A percentile compares a stretch with the other conserved stretches of the same genome.
These are phyloP conservation scores for Poeciliopsis occidentalis DNA, from an alignment of 2,113 vertebrate genomes.

Conservation along the genomic window DNA sequence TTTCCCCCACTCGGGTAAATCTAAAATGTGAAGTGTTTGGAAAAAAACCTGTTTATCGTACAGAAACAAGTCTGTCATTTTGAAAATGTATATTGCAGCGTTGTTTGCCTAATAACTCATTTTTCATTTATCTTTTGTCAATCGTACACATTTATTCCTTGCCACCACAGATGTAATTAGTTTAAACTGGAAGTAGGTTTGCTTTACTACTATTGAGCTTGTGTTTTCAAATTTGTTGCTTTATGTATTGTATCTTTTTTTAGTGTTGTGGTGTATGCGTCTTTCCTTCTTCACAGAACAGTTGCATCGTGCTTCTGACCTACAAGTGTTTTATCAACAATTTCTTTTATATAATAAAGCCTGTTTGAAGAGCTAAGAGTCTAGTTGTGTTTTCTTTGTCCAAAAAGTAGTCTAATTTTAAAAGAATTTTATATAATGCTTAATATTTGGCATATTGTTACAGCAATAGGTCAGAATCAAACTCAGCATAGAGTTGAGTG, in stretches of 20 bases:
- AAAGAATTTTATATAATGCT: too few relatives aligned
- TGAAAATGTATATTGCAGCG: constrained; percentile 40
- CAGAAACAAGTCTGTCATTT: constrained; percentile 12
- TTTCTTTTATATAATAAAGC: constrained; percentile 96
- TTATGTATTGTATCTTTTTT: constrained; percentile 36
- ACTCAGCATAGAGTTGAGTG: too few relatives aligned
- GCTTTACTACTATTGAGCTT: constrained; percentile 65
- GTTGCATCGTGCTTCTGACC: constrained; percentile 59
- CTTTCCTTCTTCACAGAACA: constrained; percentile 22
- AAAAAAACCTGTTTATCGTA: constrained; percentile 24
- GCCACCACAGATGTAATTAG: constrained; percentile 15
- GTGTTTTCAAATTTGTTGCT: constrained; percentile 34
- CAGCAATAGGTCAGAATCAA: too few relatives aligned
- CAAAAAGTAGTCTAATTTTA: background rate
- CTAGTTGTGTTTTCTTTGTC: background rate
- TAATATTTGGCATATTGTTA: too few relatives aligned
- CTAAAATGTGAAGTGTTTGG: constrained; percentile 60
- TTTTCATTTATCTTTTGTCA: constrained; percentile 16
- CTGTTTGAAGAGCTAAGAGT: constrained; percentile 47
- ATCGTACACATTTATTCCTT: constrained; percentile 10
- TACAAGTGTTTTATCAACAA: constrained; percentile 89
- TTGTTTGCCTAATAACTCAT: constrained; percentile 46
- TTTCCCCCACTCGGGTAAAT: constrained; percentile 19
- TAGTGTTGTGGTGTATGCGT: constrained; percentile 45
- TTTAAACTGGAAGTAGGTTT: constrained; percentile 54